Evolutionary conservation across 2,888 invertebrate species (phyloP).

Genomic region (Tubulanus polymorphus): DNA sequence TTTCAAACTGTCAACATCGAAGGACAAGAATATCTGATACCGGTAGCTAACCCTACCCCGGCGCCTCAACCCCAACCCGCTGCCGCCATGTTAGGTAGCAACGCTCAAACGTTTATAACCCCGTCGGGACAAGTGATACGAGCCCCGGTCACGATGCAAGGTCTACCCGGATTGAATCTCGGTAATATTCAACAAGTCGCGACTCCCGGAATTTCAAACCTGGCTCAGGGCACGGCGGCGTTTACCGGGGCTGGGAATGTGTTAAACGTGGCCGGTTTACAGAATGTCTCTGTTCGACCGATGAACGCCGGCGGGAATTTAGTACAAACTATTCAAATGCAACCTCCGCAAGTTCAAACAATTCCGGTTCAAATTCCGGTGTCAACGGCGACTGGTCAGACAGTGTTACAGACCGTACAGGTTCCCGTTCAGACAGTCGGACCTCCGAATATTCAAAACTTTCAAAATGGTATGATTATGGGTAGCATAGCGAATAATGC

Average conservation of each 20-base stretch:
- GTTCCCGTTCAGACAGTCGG: conserved; percentile 78
- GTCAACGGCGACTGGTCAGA: conserved; percentile 80
- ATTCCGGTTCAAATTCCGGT: conserved; percentile 85
- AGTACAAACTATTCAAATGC: conserved; percentile 64
- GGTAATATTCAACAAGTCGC: no score
- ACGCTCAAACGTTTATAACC: conserved; percentile 51
- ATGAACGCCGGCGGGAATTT: conserved; percentile 26
- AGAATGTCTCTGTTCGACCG: conserved; percentile 56
- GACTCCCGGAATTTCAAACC: conserved; percentile 58
- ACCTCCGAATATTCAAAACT: conserved; percentile 1
- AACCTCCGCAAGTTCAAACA: conserved; percentile 53
- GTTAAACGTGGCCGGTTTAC: conserved; percentile 16
- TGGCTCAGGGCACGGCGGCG: conserved; percentile 65
- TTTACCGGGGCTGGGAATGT: conserved; percentile 17
- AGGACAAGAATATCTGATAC: conserved; percentile 66
- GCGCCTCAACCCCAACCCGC: conserved; percentile 22
- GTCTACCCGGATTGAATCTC: conserved; percentile 12
- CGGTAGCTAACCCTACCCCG: conserved; percentile 2
- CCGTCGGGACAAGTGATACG: conserved; percentile 68
- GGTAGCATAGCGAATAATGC: neutral
- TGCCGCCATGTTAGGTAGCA: no score
- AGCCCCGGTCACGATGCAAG: conserved; percentile 58
- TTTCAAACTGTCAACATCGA: conserved; percentile 90
- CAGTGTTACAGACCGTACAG: conserved; percentile 91
- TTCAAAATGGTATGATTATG: neutral